Base-by-base conservation (phyloP, 2,888 invertebrate species). In the Rhingia rostrata region DNA sequence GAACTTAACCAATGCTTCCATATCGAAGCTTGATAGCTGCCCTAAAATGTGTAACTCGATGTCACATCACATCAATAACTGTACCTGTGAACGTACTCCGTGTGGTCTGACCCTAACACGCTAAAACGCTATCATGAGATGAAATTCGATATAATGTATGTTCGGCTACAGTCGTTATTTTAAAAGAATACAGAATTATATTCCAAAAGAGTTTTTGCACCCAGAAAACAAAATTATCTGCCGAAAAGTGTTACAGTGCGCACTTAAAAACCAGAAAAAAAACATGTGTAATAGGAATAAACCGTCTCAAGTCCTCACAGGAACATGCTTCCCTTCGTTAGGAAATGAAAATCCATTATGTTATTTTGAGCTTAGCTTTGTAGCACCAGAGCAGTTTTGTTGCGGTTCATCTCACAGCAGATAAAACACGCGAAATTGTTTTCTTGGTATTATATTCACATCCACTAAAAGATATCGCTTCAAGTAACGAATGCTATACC, bases 371-470 rank as follows among this genome's bases (percentile, higher is more conserved):
- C 6, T 56, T 5, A 7, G 64, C 39, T 56, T 73, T 79, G 66
- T 78, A 53, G 56, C 37, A 30, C 10, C 14, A 47, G 58, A 33
- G 61, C 47, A 61, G 63, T 35, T 58, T 63, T 49, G 53, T 63
- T 70, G 75, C 35, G 75, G 49, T 75, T 77, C 12, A 64, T 51
- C 49, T 30, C 39, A 53, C 10, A 22, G 33, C 30, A 54, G 43
- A 72, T 82, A 70, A 66, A 82, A 67, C 70, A 78, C 67, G 39
- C 51, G 45, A 54, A 2, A 83, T 45, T 72, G 58, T 14, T 14
- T 22, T 12, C 43, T 45, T 51, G 14, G 39, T 41, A 49, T 7
- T 30, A 4, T 45, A 47, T 22, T 35, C 39, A 2, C 43, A 6
- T 22, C 6, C 22, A 7, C 7, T 5, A 43, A 37, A 32, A 30